phyloP scores from a whole-genome alignment of 1,140 invertebrate species.

The Arion vulgaris region DNA sequence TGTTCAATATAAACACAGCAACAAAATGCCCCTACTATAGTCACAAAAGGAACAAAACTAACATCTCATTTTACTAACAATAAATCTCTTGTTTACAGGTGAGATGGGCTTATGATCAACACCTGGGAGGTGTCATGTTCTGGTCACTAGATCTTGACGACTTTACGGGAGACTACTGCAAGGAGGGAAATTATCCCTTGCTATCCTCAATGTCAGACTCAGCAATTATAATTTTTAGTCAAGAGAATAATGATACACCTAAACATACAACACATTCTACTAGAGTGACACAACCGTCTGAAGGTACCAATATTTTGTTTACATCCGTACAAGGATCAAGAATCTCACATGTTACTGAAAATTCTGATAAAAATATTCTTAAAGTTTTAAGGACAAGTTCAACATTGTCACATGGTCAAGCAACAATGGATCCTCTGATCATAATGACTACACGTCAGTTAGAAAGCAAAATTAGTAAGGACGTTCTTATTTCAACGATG shows the following conservation, averaged over 20 bases:
- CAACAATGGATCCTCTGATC: neutral
- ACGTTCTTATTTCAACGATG: neutral
- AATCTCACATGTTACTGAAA: neutral
- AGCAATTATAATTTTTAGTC: neutral
- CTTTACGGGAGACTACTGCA: slow-evolving; percentile 15
- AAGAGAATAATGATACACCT: neutral
- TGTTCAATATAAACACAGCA: too few species aligned
- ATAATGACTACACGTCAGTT: neutral
- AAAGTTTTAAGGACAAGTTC: neutral
- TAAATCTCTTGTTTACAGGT: neutral
- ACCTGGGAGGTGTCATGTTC: slow-evolving; percentile 19
- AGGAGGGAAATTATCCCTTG: neutral
- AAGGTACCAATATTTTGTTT: neutral
- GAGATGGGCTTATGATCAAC: neutral
- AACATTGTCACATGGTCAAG: neutral
- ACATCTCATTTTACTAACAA: too few species aligned
- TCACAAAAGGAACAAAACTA: too few species aligned
- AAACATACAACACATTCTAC: neutral
- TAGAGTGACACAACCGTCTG: neutral
- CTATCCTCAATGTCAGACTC: neutral
- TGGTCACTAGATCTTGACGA: slow-evolving; percentile 27
- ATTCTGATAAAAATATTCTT: neutral
- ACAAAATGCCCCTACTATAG: too few species aligned
- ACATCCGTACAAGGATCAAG: neutral
- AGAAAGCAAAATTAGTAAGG: neutral